These are phyloP conservation scores for Cyprinodon variegatus DNA, from an alignment of 2,113 vertebrate genomes.

Conservation along the genomic window DNA sequence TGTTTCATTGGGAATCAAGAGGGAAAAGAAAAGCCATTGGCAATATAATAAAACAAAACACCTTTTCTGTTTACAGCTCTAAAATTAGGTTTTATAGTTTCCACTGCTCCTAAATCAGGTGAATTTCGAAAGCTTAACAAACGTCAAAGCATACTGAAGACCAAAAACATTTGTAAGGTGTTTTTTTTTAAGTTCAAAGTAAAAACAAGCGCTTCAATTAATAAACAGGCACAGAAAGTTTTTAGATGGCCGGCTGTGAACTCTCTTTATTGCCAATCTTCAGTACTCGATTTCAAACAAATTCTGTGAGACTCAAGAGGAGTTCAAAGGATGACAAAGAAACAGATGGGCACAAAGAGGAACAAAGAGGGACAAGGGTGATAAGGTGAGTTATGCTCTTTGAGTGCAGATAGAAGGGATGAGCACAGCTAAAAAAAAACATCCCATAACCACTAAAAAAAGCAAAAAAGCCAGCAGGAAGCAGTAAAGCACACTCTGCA, in stretches of 20 bases:
- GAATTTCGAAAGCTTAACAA: too few species aligned
- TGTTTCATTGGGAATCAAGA: too few species aligned
- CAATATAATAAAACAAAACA: too few species aligned
- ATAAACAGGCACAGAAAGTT: not conserved
- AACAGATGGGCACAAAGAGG: constrained; percentile 62
- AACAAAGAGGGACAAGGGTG: constrained; percentile 41
- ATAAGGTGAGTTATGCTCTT: constrained; percentile 60
- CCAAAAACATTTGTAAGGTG: too few species aligned
- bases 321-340: constrained; percentile 59
- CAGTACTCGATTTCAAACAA: constrained; percentile 39
- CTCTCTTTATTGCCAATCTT: constrained; percentile 5
- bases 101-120: too few species aligned
- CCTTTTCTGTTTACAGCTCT: too few species aligned
- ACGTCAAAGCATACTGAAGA: not conserved
- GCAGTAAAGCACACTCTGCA: constrained; percentile 34
- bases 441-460: constrained; percentile 34
- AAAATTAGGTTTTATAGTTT: too few species aligned
- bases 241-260: constrained; percentile 17
- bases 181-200: constrained; percentile 5
- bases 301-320: constrained; percentile 24
- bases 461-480: constrained; percentile 31
- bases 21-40: too few species aligned
- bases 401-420: constrained; percentile 37
- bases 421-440: constrained; percentile 19
- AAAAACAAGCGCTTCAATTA: not conserved